phyloP scores from a whole-genome alignment of 2,797 vertebrate species.

The Rhinella marina region DNA sequence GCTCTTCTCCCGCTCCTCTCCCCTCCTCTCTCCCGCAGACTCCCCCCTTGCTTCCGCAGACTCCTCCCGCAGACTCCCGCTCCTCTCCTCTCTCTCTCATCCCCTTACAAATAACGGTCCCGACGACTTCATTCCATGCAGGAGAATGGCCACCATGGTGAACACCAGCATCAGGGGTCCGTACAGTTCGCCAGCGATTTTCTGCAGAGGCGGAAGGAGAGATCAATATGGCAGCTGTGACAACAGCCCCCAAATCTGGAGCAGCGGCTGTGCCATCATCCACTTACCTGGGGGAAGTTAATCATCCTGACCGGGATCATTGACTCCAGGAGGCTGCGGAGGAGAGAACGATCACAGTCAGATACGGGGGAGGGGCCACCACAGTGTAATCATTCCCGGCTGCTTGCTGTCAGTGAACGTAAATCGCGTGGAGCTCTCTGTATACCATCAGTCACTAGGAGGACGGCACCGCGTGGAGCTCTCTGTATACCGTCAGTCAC shows the following conservation, averaged over 20 bases:
- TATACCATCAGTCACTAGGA: too few relatives aligned
- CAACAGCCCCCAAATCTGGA: too few relatives aligned
- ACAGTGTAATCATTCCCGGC: too few relatives aligned
- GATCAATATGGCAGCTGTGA: background rate
- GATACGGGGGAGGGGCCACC: background rate
- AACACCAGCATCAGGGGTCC: constrained; percentile 98
- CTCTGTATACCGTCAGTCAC: too few relatives aligned
- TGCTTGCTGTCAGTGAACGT: too few relatives aligned
- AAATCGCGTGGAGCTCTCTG: too few relatives aligned
- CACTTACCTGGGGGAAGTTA: constrained; percentile 91
- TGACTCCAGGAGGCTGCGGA: constrained; percentile 88
- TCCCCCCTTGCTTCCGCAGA: background rate
- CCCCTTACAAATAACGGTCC: constrained; percentile 89
- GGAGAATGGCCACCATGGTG: constrained; percentile 92
- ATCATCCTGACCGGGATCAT: constrained; percentile 94
- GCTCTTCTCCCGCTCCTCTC: background rate
- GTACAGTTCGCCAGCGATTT: constrained; percentile 94
- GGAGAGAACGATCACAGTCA: background rate
- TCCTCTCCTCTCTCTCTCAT: background rate
- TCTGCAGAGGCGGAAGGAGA: constrained; percentile 73
- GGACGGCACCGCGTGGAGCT: too few relatives aligned
- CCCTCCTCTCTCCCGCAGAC: background rate
- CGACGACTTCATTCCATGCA: constrained; percentile 98
- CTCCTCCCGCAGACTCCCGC: background rate
- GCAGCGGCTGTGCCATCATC: background rate